Percentiles rank a stretch among this genome's conserved stretches.
Evolutionary conservation across 2,888 invertebrate species (phyloP).

Genomic region (Trileptium ribeirensis): DNA sequence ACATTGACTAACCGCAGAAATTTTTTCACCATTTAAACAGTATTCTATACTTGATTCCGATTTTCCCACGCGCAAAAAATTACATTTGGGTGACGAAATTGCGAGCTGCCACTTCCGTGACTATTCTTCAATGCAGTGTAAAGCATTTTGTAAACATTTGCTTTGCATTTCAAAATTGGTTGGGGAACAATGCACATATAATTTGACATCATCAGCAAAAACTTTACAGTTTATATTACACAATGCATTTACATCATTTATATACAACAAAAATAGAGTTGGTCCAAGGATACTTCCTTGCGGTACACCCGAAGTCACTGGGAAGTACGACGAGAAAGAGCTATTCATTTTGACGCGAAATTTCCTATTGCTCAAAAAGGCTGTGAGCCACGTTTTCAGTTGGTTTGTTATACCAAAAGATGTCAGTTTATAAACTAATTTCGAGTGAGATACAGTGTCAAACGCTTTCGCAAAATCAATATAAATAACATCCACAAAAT

Average conservation of each 20-base stretch:
- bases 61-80: too few relatives aligned
- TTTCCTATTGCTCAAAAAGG: background rate
- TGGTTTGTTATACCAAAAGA: background rate
- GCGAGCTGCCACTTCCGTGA: background rate
- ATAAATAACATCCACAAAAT: background rate
- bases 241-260: conserved; percentile 11
- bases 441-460: background rate
- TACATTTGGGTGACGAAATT: background rate
- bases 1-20: background rate
- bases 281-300: conserved; percentile 19
- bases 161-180: too few relatives aligned
- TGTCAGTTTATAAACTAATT: background rate
- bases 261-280: background rate
- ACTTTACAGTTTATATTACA: background rate
- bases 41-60: background rate
- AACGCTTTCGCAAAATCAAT: conserved; percentile 1
- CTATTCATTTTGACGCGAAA: background rate
- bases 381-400: background rate
- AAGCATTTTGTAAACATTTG: too few relatives aligned
- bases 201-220: conserved; percentile 18
- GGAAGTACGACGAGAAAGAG: background rate
- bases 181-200: background rate
- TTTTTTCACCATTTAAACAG: background rate
- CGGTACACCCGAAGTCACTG: conserved; percentile 10
- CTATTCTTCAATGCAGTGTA: background rate